Percentiles rank a stretch among this genome's conserved stretches.
Evolutionary conservation across 2,888 invertebrate genomes (phyloP).

Genomic region (Drosophila paracracens): DNA sequence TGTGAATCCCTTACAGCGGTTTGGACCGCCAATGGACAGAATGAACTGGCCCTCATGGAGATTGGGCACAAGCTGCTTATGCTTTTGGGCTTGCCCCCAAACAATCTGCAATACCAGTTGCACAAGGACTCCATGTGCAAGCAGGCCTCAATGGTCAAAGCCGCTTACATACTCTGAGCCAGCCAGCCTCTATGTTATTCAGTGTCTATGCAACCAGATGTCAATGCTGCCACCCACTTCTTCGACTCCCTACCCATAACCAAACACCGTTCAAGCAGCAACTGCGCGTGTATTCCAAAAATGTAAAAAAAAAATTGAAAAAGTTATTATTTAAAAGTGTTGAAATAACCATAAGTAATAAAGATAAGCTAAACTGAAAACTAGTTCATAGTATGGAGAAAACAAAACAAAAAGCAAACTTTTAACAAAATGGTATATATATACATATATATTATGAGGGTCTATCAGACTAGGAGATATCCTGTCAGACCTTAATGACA

Average conservation of each 20-base stretch:
- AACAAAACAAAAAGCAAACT: background rate
- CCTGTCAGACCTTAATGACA: background rate
- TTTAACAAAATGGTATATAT: background rate
- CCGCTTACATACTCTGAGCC: conserved; percentile 73
- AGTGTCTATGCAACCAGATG: conserved; percentile 17
- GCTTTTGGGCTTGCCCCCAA: conserved; percentile 88
- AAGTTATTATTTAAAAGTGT: background rate
- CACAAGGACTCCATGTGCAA: conserved; percentile 94
- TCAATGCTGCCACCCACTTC: background rate
- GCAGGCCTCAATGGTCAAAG: conserved; percentile 91
- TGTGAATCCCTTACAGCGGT: conserved; percentile 86
- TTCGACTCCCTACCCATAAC: background rate
- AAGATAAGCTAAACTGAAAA: background rate
- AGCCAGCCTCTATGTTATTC: conserved; percentile 24
- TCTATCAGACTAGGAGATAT: background rate
- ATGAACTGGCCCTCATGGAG: conserved; percentile 91
- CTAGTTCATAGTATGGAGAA: background rate
- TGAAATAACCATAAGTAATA: conserved; percentile 1
- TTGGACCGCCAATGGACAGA: conserved; percentile 94
- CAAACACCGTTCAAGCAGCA: background rate
- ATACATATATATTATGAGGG: too few species aligned
- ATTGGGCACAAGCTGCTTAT: conserved; percentile 95
- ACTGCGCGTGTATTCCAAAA: conserved; percentile 59
- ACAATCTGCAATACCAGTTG: conserved; percentile 89
- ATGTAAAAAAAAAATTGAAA: conserved; percentile 35